Evolutionary conservation across 1,140 invertebrate genomes (phyloP).

Genomic region (Rhyacophila brunnea): DNA sequence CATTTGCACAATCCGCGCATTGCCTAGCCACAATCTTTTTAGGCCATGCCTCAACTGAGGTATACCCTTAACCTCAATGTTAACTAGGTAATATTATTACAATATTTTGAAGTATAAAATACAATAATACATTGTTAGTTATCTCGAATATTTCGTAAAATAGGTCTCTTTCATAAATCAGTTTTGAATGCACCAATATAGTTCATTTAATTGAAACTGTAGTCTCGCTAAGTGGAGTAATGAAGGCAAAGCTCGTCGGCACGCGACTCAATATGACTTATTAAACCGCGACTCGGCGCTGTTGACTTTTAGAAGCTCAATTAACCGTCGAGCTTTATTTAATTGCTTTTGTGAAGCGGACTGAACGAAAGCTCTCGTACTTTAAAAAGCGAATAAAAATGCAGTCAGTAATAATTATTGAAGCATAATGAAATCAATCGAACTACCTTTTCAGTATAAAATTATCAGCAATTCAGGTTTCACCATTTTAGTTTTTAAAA

Average conservation of each 20-base stretch:
- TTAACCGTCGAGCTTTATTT: slow-evolving; percentile 25
- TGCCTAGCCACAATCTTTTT: no score
- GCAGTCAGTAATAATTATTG: not conserved
- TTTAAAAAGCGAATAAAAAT: not conserved
- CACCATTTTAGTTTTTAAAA: no score
- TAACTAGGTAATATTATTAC: no score
- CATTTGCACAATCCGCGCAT: no score
- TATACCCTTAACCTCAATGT: no score
- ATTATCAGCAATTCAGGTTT: no score
- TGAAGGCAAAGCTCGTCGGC: not conserved
- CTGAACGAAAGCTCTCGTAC: slow-evolving; percentile 12
- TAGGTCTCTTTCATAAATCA: no score
- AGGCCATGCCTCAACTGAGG: no score
- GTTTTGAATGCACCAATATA: not conserved
- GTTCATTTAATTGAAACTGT: slow-evolving; percentile 1
- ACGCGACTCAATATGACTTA: slow-evolving; percentile 10
- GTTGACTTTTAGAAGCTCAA: slow-evolving; percentile 27
- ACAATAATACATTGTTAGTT: no score
- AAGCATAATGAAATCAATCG: slow-evolving; percentile 9
- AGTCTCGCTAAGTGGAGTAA: slow-evolving; percentile 2
- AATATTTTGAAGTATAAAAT: no score
- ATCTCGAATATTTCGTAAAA: no score
- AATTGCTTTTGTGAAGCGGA: slow-evolving; percentile 22
- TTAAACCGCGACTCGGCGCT: slow-evolving; percentile 15
- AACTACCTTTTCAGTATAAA: not conserved